Evolutionary conservation across 2,113 vertebrate genomes (phyloP), one percentile per base, ranked within the genome.

Genomic region (Tursiops truncatus): DNA sequence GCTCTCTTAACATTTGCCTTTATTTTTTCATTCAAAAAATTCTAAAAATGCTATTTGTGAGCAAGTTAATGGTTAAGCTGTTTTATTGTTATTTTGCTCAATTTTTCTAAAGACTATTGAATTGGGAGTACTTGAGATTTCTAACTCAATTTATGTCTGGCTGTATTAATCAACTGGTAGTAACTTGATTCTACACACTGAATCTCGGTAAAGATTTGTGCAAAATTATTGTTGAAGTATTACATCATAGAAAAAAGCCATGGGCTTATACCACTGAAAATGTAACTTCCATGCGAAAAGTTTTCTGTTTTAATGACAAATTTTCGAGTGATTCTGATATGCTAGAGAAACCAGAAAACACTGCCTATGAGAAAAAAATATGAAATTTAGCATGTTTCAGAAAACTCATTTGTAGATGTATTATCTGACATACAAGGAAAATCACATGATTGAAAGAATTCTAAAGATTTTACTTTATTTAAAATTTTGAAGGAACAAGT

Each of bases 51-150:
- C n/a, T 79, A 28, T 60, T 38, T 68, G 21, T 89, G 50, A 80
- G 33, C 41, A 81, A 74, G n/a, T 84, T 91, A 83, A 94, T 53
- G 21, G 17, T 65, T 88, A 93, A 70, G 13, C 17, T 76, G 10
- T 87, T 92, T 92, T 79, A 70, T 33, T 80, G 18, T 20, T 81
- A 56, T 76, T 88, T 89, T 38, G 65, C 25, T 95, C 12, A 62
- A 13, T 88, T 96, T 94, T 93, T 95, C 36, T 85, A 60, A 96
- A 67, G 33, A 65, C 23, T 77, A 38, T 81, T 92, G 77, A 85
- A 71, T 82, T 70, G 18, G 6, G 53, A 95, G 44, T 81, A 23
- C 15, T 89, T 2, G 25, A 80, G n/a, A 14, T 81, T 95, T 88
- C 8, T 74, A 91, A 91, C 26, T 90, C 65, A 96, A 20, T 91